Conservation (phyloP, 2,113 vertebrate species). For the Pholis gunnellus region DNA sequence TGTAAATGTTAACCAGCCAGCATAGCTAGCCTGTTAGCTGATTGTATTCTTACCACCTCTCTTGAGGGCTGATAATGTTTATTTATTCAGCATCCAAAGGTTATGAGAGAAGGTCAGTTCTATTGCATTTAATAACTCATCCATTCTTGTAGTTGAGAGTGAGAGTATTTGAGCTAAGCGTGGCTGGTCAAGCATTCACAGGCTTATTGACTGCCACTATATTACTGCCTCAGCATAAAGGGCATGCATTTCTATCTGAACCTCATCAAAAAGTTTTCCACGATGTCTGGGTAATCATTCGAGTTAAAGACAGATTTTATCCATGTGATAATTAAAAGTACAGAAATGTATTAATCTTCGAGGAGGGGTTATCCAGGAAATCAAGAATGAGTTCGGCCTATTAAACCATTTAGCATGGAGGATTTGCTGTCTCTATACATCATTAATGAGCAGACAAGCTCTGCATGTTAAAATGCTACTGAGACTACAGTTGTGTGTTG, state of each 20-base stretch:
- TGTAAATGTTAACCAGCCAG: background rate
- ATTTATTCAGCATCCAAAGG: constrained; percentile 39
- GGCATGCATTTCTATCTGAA: background rate
- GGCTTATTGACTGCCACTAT: constrained; percentile 5
- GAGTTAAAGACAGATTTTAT: constrained; percentile 42
- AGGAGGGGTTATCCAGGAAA: constrained; percentile 25
- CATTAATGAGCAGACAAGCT: constrained; percentile 43
- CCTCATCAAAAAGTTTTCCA: constrained; percentile 31
- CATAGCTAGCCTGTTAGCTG: background rate
- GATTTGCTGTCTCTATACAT: constrained; percentile 51
- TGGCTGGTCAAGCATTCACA: constrained; percentile 23
- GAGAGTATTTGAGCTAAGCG: constrained; percentile 3
- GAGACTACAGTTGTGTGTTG: constrained; percentile 13
- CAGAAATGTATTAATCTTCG: constrained; percentile 31
- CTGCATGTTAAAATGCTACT: constrained; percentile 44
- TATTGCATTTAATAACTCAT: constrained; percentile 30
- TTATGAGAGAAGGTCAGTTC: constrained; percentile 47
- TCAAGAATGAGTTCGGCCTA: constrained; percentile 39
- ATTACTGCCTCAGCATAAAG: constrained; percentile 1
- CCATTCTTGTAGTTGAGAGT: constrained; percentile 8
- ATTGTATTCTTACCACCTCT: constrained; percentile 22
- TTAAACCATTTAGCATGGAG: constrained; percentile 58
- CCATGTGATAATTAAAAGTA: constrained; percentile 29
- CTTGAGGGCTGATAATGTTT: constrained; percentile 6
- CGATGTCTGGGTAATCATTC: constrained; percentile 18